Conservation (phyloP, 2,113 vertebrate genomes). For the Potamarius usumacintae region DNA sequence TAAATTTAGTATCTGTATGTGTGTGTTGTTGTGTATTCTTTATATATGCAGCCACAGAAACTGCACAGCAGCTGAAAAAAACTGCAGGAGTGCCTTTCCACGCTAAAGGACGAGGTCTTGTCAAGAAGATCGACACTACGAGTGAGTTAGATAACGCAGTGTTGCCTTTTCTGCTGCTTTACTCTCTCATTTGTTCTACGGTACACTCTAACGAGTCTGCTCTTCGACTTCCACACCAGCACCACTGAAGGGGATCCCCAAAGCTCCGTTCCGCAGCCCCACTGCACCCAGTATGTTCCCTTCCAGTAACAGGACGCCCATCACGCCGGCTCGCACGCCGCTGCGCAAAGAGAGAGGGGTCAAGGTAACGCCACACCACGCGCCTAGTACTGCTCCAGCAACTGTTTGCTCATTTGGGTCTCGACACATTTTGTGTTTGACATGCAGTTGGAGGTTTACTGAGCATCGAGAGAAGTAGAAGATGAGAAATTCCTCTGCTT, state of each 20-base stretch:
- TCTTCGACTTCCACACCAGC: slow-evolving; percentile 67
- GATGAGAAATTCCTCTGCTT: not conserved
- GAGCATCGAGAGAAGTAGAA: not conserved
- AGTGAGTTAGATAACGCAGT: slow-evolving; percentile 76
- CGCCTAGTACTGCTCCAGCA: not conserved
- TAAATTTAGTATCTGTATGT: not conserved
- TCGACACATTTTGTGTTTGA: not conserved
- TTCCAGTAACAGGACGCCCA: slow-evolving; percentile 88
- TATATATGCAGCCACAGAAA: slow-evolving; percentile 83
- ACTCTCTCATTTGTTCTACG: not conserved
- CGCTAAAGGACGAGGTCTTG: slow-evolving; percentile 94
- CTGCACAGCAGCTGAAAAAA: slow-evolving; percentile 95
- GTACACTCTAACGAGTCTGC: not conserved
- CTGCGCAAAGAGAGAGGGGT: slow-evolving; percentile 93
- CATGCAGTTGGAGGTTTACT: not conserved
- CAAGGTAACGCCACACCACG: slow-evolving; percentile 78
- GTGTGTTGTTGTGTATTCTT: not conserved
- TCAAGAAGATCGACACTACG: slow-evolving; percentile 97
- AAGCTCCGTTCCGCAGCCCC: slow-evolving; percentile 92
- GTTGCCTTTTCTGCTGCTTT: not conserved
- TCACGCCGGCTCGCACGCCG: slow-evolving; percentile 86
- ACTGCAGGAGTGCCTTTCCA: slow-evolving; percentile 95
- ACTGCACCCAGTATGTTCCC: slow-evolving; percentile 92
- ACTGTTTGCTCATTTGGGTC: not conserved
- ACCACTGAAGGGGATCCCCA: slow-evolving; percentile 96